Evolutionary conservation across 1,140 invertebrate species (phyloP).

Genomic region (Drosophila nasuta): DNA sequence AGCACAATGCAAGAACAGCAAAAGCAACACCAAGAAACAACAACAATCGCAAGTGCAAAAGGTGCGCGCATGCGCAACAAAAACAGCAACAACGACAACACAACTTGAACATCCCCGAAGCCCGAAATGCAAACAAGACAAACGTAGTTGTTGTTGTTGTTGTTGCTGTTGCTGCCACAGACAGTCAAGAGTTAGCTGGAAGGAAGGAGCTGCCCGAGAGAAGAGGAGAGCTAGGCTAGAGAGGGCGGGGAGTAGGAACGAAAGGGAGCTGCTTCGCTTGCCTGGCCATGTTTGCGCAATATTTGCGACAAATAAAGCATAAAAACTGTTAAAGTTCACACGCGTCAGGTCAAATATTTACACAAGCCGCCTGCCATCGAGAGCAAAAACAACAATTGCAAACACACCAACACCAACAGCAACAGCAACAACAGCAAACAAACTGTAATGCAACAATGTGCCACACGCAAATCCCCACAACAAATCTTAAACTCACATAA

Average conservation of each 20-base stretch:
- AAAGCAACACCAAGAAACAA: conserved; percentile 37
- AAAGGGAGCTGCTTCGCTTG: conserved; percentile 17
- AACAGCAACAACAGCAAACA: conserved; percentile 8
- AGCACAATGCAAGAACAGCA: conserved; percentile 22
- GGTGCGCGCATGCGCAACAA: conserved; percentile 75
- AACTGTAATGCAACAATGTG: conserved; percentile 41
- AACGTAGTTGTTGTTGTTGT: neutral
- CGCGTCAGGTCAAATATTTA: conserved; percentile 83
- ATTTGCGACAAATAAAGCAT: conserved; percentile 84
- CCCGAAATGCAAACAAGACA: conserved; percentile 67
- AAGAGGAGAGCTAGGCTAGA: too few relatives aligned
- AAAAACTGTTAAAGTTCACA: conserved; percentile 84
- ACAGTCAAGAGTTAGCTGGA: neutral
- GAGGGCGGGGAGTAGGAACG: neutral
- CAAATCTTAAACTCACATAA: conserved; percentile 7
- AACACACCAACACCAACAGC: conserved; percentile 17
- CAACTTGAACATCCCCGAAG: conserved; percentile 37
- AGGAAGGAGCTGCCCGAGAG: neutral
- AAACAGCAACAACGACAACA: conserved; percentile 46
- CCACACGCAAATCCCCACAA: conserved; percentile 41
- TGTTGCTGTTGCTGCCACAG: conserved; percentile 37
- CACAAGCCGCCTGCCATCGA: conserved; percentile 57
- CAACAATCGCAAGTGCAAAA: conserved; percentile 75
- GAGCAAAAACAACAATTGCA: conserved; percentile 38
- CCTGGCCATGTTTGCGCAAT: conserved; percentile 74